Base-by-base conservation (phyloP, 1,140 invertebrate species). In the Hylaeus anthracinus region DNA sequence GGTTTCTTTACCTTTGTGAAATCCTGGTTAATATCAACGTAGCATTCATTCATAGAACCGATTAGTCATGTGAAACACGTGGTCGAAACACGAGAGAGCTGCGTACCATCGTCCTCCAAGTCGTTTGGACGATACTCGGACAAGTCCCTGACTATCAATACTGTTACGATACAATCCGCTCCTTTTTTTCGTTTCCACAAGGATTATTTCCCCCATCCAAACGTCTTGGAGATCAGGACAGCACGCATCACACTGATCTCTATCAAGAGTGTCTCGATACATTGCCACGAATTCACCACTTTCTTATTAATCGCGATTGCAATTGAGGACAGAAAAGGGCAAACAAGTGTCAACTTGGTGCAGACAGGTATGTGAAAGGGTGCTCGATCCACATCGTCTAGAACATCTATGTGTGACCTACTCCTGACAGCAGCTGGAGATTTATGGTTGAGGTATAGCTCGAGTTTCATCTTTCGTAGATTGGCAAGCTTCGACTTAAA, bases 1-100 rank as follows among this genome's bases (percentile, higher is more conserved):
- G 86, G 91, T 91, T 77, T 92, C 86, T 92, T 93, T 93, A 93
- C 93, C 93, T 93, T 93, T 85, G 92, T 93, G 87, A 93, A 93
- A 93, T 93, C 93, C 93, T 93, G 93, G 92, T 90, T 92, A 92
- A 92, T 93, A 91, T 92, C 88, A 93, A 92, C 89, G 92, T 92
- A 93, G 92, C 92, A 93, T 91, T 93, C 89, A 91, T 93, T 93
- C 90, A 92, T 91, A 93, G 92, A 92, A 93, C 92, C 90, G 90
- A 93, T 91, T 93, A 93, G 90, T 91, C 83, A 92, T 91, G 72
- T 91, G 89, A 90, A 92, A 86, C 77, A 90, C 88, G 90, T 91
- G 83, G 83, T 90, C 86, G 86, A 83, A 85, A 88, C 81, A 85
- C 88, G 82, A 89, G 63, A 81, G 65, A 79, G 60, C 66, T 81